phyloP scores from a whole-genome alignment of 2,113 vertebrate species.

The Girardinichthys multiradiatus region DNA sequence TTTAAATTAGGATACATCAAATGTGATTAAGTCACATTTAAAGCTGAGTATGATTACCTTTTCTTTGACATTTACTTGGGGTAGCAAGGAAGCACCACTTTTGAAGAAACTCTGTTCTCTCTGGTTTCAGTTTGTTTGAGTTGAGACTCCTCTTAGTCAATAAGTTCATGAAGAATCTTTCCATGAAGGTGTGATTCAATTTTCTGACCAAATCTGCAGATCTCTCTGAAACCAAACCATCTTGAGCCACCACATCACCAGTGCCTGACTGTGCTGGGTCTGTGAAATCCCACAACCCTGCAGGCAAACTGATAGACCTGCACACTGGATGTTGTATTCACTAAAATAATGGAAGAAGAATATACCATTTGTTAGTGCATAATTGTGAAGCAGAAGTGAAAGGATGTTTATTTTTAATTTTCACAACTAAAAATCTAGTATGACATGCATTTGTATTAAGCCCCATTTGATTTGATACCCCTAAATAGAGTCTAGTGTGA shows the following conservation, averaged over 20 bases:
- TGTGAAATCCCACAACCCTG: slow-evolving; percentile 84
- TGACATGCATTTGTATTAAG: too few species aligned
- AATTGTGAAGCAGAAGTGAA: too few species aligned
- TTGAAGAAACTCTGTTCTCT: slow-evolving; percentile 15
- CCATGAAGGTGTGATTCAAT: slow-evolving; percentile 3
- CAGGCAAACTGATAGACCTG: slow-evolving; percentile 84
- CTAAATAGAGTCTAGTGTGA: too few species aligned
- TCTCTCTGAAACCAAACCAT: slow-evolving; percentile 23
- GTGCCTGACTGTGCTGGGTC: not conserved
- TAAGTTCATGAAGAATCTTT: slow-evolving; percentile 9
- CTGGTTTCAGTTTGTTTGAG: not conserved
- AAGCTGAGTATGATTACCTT: slow-evolving; percentile 13
- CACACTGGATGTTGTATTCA: slow-evolving; percentile 78
- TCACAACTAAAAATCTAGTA: too few species aligned
- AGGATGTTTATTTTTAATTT: too few species aligned
- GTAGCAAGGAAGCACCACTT: slow-evolving; percentile 22
- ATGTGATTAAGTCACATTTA: not conserved
- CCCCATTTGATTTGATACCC: too few species aligned
- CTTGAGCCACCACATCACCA: not conserved
- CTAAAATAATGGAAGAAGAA: slow-evolving; percentile 80
- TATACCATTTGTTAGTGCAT: not conserved
- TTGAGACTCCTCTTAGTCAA: slow-evolving; percentile 21
- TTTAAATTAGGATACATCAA: not conserved
- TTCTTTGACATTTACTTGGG: not conserved
- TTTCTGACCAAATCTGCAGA: slow-evolving; percentile 7